phyloP scores from a whole-genome alignment of 1,140 invertebrate genomes.

The Cheumatopsyche charites region DNA sequence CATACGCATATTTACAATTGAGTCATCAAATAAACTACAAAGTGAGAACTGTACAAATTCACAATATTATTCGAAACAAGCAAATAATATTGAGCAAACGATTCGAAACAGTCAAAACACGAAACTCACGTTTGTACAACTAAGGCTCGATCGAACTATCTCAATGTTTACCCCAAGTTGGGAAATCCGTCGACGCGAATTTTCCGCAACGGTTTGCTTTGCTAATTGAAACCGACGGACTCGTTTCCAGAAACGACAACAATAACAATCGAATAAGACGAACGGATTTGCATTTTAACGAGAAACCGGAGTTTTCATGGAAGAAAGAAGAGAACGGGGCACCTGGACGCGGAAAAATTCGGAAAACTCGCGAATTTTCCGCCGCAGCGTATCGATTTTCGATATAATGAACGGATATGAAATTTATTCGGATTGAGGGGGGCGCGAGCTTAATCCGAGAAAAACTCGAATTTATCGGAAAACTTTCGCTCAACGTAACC shows the following conservation, averaged over 20 bases:
- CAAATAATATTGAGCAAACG: too few relatives aligned
- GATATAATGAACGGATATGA: slow-evolving; percentile 5
- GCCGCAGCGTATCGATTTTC: neutral
- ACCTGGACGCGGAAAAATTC: neutral
- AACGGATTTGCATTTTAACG: slow-evolving; percentile 43
- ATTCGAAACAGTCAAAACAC: too few relatives aligned
- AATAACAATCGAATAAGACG: slow-evolving; percentile 30
- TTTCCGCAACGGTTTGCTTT: slow-evolving; percentile 26
- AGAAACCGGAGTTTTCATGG: neutral
- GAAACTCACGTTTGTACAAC: too few relatives aligned
- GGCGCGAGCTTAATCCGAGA: neutral
- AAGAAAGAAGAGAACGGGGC: neutral
- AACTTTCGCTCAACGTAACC: neutral
- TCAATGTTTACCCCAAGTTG: too few relatives aligned
- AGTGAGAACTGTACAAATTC: too few relatives aligned
- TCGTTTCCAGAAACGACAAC: slow-evolving; percentile 3
- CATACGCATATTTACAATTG: too few relatives aligned
- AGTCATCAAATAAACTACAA: too few relatives aligned
- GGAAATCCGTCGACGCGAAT: neutral
- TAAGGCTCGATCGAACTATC: too few relatives aligned
- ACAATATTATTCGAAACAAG: too few relatives aligned
- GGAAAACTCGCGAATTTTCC: neutral
- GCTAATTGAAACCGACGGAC: slow-evolving; percentile 36
- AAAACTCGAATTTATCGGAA: slow-evolving; percentile 22
- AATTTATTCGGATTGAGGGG: slow-evolving; percentile 3